Base-by-base conservation (phyloP, 2,888 invertebrate species). In the Formica aserva region DNA sequence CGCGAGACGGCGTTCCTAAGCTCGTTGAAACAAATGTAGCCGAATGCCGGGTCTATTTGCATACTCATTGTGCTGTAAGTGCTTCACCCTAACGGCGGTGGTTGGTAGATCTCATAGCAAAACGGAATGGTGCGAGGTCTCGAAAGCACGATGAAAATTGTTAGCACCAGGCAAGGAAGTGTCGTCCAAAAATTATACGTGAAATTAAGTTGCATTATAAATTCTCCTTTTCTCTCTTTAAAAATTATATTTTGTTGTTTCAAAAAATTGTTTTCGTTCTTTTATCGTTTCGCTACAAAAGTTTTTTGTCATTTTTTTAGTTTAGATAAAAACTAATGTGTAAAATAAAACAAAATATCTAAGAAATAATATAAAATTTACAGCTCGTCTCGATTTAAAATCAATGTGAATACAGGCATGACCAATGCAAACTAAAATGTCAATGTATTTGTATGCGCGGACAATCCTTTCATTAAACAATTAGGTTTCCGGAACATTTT, bases 1-100 rank as follows among this genome's bases (percentile, higher is more conserved):
- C 83, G 83, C 52, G 76, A 57, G 45, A 78, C 69, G 82, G 45
- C 63, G 62, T 74, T 86, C 80, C 89, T 90, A 90, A 91, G 87
- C 89, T 88, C 88, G 85, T 86, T 84, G 89, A 91, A 89, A 92
- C 89, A 89, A 92, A 92, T 92, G 90, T 92, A 92, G 89, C 88
- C 86, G 92, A 91, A 91, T 91, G 81, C 87, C 84, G 85, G 85
- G 83, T 74, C 86, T 88, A 91, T 92, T 92, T 91, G 88, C 91
- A 90, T 91, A 91, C 87, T 88, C 88, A 86, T 90, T 89, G 90
- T 90, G 60, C 86, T 55, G 85, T 90, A 88, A 91, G 90, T 85
- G 91, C 88, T 86, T 91, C 85, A 67, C 91, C 90, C 90, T 87
- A 90, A 86, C 85, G 86, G 83, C 85, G 81, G 60, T 78, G 89